These are phyloP conservation scores for Aleadryas rufinucha DNA, from an alignment of 2,113 vertebrate genomes.

Conservation along the genomic window DNA sequence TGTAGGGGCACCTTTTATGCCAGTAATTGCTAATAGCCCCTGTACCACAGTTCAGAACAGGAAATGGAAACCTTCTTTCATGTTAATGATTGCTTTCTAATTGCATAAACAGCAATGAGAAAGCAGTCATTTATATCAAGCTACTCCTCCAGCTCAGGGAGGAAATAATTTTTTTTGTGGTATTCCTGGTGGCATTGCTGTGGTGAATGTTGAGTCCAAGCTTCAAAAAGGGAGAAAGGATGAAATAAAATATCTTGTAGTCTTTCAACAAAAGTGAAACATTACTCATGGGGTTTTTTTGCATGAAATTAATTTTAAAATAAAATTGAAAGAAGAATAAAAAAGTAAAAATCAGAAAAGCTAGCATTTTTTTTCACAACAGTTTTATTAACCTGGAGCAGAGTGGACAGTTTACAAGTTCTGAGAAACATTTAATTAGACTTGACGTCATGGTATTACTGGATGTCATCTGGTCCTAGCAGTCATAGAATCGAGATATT, in stretches of 20 bases:
- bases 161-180: background rate
- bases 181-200: background rate
- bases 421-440: background rate
- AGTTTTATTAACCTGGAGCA: background rate
- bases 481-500: background rate
- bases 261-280: background rate
- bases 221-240: background rate
- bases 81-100: slow-evolving; percentile 19
- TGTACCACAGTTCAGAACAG: background rate
- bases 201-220: background rate
- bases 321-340: background rate
- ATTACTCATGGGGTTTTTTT: background rate
- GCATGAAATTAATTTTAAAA: background rate
- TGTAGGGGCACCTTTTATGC: slow-evolving; percentile 1
- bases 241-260: background rate
- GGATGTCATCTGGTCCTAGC: background rate
- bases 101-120: background rate
- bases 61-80: slow-evolving; percentile 46
- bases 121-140: background rate
- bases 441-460: background rate
- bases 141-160: background rate
- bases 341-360: background rate
- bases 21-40: slow-evolving; percentile 35
- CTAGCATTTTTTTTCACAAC: background rate
- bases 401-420: background rate